These are phyloP conservation scores for Uloborus diversus DNA, from an alignment of 1,140 invertebrate genomes.

Conservation along the genomic window DNA sequence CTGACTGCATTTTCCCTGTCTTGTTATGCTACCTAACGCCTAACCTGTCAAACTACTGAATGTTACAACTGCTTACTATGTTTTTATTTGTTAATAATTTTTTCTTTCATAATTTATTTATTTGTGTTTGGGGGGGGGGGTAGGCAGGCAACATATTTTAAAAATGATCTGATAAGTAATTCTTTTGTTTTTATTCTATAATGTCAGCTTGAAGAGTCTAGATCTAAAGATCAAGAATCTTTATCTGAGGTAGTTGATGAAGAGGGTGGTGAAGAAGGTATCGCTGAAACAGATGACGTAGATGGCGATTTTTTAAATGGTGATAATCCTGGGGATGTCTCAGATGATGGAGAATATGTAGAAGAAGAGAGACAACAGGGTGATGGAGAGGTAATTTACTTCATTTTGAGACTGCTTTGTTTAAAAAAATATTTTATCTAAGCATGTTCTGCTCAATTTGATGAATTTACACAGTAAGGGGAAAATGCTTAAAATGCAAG, in stretches of 20 bases:
- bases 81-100: too few species aligned
- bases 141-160: not conserved
- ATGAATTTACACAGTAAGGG: too few species aligned
- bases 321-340: slow-evolving; percentile 57
- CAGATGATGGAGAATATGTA: slow-evolving; percentile 60
- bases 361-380: slow-evolving; percentile 65
- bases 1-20: too few species aligned
- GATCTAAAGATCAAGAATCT: slow-evolving; percentile 26
- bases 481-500: too few species aligned
- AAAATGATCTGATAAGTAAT: not conserved
- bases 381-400: slow-evolving; percentile 63
- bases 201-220: not conserved
- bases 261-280: slow-evolving; percentile 44
- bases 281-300: slow-evolving; percentile 43
- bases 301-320: slow-evolving; percentile 50
- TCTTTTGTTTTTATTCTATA: too few species aligned
- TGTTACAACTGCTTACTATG: too few species aligned
- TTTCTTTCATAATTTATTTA: too few species aligned
- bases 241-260: slow-evolving; percentile 46
- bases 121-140: too few species aligned
- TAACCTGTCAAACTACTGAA: too few species aligned
- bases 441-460: too few species aligned
- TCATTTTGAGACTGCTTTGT: slow-evolving; percentile 8
- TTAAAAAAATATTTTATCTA: too few species aligned
- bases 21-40: too few species aligned